A percentile compares a stretch with the other conserved stretches of the same genome.
Conservation (phyloP, 53 echinoderm and acorn worm species). For the Mesocentrotus franciscanus region DNA sequence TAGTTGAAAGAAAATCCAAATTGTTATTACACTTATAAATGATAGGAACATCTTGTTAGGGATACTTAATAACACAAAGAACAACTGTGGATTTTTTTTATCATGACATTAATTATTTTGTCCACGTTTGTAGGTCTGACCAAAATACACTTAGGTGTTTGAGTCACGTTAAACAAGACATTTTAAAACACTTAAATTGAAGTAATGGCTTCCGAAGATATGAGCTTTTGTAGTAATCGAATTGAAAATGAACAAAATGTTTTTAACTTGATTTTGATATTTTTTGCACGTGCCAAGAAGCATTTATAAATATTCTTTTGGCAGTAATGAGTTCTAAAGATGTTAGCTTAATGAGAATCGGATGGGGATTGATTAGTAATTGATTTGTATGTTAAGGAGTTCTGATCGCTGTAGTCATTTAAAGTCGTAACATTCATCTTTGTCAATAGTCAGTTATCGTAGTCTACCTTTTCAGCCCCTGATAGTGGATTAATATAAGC, state of each 20-base stretch:
- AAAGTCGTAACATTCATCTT: too few species aligned
- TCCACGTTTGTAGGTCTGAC: background rate
- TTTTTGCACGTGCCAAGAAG: background rate
- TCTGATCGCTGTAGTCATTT: background rate
- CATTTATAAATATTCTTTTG: background rate
- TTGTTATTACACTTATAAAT: too few species aligned
- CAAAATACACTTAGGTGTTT: background rate
- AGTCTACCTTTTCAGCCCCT: too few species aligned
- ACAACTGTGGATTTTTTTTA: background rate
- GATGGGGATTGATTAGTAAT: background rate
- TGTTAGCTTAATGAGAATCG: background rate
- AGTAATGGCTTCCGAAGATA: background rate
- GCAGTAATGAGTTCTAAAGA: background rate
- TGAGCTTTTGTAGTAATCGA: background rate
- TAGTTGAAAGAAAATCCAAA: too few species aligned
- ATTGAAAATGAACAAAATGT: background rate
- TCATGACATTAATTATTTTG: background rate
- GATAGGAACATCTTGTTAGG: too few species aligned
- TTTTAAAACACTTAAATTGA: background rate
- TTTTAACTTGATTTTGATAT: background rate
- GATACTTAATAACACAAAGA: too few species aligned
- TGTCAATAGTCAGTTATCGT: too few species aligned
- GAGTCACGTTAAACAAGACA: background rate
- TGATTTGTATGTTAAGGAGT: background rate
- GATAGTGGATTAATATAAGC: too few species aligned